Evolutionary conservation across 2,797 vertebrate species (phyloP).

Genomic region (Danio choprae): DNA sequence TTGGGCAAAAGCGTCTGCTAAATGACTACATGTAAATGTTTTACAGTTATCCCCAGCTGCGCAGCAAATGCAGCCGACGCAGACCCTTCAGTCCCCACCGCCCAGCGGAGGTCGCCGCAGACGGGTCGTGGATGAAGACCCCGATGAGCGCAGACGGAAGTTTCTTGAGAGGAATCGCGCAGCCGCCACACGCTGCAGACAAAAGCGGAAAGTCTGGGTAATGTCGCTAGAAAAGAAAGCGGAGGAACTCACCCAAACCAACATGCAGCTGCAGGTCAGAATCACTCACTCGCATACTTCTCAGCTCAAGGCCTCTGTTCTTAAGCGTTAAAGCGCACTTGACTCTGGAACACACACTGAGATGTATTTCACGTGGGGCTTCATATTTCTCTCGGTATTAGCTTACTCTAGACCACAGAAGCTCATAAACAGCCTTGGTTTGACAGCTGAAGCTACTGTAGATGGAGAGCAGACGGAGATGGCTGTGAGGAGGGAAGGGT

Average conservation of each 20-base stretch:
- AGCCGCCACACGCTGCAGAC: slow-evolving; percentile 95
- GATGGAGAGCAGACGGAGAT: slow-evolving; percentile 45
- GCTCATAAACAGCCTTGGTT: slow-evolving; percentile 50
- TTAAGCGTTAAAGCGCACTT: slow-evolving; percentile 15
- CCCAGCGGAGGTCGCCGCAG: slow-evolving; percentile 92
- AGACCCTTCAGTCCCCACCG: slow-evolving; percentile 92
- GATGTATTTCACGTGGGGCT: slow-evolving; percentile 28
- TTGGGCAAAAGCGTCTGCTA: neutral
- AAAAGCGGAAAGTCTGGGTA: slow-evolving; percentile 99
- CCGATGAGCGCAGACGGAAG: slow-evolving; percentile 95
- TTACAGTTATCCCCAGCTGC: slow-evolving; percentile 92
- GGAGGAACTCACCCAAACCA: slow-evolving; percentile 99
- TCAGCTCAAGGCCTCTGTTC: slow-evolving; percentile 6
- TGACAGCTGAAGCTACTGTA: slow-evolving; percentile 60
- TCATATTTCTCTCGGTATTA: slow-evolving; percentile 52
- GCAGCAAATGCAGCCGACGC: slow-evolving; percentile 97
- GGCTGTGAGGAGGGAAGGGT: slow-evolving; percentile 44
- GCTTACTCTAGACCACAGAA: slow-evolving; percentile 47
- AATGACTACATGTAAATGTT: neutral
- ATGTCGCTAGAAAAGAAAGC: slow-evolving; percentile 99
- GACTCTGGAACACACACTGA: slow-evolving; percentile 19
- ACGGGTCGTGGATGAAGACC: slow-evolving; percentile 95
- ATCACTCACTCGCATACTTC: neutral
- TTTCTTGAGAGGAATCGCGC: slow-evolving; percentile 98
- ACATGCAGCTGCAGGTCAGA: slow-evolving; percentile 99